Evolutionary conservation across 2,113 vertebrate species (phyloP).

Genomic region (Cettia cetti): DNA sequence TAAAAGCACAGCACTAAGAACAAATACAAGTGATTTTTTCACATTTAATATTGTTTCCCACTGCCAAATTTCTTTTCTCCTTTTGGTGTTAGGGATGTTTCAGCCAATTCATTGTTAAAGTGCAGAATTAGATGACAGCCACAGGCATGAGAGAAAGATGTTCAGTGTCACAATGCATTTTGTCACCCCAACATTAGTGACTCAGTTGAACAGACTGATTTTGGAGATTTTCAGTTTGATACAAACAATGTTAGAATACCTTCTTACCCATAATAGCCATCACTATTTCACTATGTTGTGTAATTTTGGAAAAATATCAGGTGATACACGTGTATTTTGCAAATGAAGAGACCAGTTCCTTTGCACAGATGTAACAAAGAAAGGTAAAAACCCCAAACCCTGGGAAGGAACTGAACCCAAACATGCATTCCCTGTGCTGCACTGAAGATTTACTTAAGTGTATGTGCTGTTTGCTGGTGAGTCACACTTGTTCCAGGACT

Average conservation of each 20-base stretch:
- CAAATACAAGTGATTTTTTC: neutral
- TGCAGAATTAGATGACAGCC: neutral
- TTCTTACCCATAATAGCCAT: neutral
- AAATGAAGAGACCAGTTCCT: neutral
- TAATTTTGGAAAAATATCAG: neutral
- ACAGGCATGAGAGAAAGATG: neutral
- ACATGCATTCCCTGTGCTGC: neutral
- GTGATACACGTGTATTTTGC: neutral
- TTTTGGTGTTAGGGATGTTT: neutral
- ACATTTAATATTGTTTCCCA: neutral
- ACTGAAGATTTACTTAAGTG: neutral
- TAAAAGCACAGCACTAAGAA: neutral
- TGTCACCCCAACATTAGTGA: neutral
- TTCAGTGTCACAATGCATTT: neutral
- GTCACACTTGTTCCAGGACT: neutral
- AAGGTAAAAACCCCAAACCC: neutral
- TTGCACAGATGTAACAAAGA: neutral
- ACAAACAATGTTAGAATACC: neutral
- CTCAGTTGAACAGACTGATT: neutral
- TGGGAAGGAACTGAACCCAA: neutral
- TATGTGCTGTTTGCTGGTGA: conserved; percentile 6
- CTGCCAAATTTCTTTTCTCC: neutral
- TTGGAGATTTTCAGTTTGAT: neutral
- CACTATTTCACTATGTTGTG: neutral
- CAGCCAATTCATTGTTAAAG: neutral